Evolutionary conservation across 1,140 invertebrate species (phyloP).

Genomic region (Portunus trituberculatus): DNA sequence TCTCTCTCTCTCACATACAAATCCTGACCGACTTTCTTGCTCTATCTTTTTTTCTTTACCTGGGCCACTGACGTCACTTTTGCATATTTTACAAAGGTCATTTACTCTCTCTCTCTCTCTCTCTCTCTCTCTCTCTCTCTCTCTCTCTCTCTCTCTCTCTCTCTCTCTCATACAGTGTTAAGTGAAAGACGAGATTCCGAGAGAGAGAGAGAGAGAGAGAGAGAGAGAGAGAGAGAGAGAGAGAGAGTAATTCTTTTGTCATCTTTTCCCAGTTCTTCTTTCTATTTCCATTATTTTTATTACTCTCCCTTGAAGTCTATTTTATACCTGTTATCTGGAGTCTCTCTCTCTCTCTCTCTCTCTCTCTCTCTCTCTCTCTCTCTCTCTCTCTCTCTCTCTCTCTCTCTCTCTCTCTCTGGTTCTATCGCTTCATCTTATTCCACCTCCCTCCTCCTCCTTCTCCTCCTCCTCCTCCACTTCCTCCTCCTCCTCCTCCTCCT

Average conservation of each 20-base stretch:
- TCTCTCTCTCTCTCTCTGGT: neutral
- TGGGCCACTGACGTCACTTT: too few relatives aligned
- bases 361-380: slow-evolving; percentile 17
- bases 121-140: neutral
- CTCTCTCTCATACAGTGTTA: neutral
- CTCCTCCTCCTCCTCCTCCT: neutral
- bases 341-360: slow-evolving; percentile 18
- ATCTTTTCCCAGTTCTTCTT: neutral
- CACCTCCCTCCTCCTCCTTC: neutral
- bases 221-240: too few relatives aligned
- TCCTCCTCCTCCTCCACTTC: neutral
- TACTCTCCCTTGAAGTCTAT: neutral
- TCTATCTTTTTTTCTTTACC: too few relatives aligned
- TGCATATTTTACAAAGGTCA: too few relatives aligned
- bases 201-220: too few relatives aligned
- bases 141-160: slow-evolving; percentile 20
- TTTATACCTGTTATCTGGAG: too few relatives aligned
- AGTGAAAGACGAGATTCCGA: too few relatives aligned
- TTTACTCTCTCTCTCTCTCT: too few relatives aligned
- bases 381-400: slow-evolving; percentile 7
- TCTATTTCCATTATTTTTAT: neutral
- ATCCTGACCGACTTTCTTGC: too few relatives aligned
- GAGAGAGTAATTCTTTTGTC: neutral
- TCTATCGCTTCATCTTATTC: neutral
- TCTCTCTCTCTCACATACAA: neutral